phyloP scores from a whole-genome alignment of 2,797 vertebrate species.

The Syndactyla subalaris region DNA sequence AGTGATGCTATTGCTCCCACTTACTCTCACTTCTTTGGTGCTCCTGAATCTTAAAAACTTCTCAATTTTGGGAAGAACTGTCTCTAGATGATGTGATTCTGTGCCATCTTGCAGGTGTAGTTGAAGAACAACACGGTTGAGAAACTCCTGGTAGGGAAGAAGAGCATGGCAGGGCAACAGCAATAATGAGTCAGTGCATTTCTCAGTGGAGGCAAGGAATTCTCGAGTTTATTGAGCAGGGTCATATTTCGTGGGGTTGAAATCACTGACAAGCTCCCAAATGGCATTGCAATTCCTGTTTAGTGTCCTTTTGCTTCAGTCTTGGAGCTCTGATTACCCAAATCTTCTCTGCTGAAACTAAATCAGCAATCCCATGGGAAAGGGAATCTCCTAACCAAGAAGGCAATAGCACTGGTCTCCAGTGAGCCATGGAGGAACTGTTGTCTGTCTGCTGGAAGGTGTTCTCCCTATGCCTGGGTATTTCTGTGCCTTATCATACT shows the following conservation, averaged over 20 bases:
- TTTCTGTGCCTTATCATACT: conserved; percentile 56
- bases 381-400: neutral
- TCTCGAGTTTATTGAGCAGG: neutral
- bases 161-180: neutral
- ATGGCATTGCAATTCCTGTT: neutral
- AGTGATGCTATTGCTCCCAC: neutral
- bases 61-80: neutral
- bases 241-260: neutral
- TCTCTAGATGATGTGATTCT: neutral
- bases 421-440: neutral
- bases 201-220: neutral
- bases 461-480: neutral
- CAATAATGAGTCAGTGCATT: neutral
- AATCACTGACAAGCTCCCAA: neutral
- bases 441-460: neutral
- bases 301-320: neutral
- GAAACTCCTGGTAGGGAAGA: neutral
- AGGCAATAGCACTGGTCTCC: neutral
- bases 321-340: neutral
- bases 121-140: neutral
- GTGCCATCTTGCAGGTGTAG: neutral
- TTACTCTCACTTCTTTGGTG: neutral
- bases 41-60: neutral
- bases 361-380: neutral
- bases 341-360: neutral